These are phyloP conservation scores for Chelmon rostratus DNA, from an alignment of 2,797 vertebrate genomes.

Conservation along the genomic window DNA sequence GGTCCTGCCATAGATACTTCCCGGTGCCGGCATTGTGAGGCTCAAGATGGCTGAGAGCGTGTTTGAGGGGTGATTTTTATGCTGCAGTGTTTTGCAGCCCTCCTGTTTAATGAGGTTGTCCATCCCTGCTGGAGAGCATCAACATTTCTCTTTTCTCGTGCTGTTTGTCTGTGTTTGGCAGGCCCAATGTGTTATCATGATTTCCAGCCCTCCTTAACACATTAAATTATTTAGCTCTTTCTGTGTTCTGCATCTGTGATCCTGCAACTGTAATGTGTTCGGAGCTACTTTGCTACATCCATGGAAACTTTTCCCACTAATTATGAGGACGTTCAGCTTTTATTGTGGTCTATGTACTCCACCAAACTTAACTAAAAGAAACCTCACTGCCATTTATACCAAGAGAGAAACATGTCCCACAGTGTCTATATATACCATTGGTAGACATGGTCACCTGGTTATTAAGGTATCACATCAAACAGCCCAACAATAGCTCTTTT, in stretches of 20 bases:
- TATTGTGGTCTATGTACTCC: background rate
- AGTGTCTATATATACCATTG: background rate
- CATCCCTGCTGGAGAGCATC: slow-evolving; percentile 24
- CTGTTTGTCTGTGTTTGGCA: slow-evolving; percentile 22
- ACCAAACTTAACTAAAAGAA: slow-evolving; percentile 5
- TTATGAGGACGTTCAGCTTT: background rate
- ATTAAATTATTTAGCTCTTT: slow-evolving; percentile 51
- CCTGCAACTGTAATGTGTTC: slow-evolving; percentile 26
- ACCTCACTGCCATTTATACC: background rate
- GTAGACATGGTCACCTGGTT: background rate
- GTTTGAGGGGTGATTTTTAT: background rate
- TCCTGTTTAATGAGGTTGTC: slow-evolving; percentile 32
- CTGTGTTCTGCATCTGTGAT: slow-evolving; percentile 22
- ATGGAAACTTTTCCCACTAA: background rate
- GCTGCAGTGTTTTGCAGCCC: slow-evolving; percentile 16
- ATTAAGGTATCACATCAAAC: background rate
- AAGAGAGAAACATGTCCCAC: background rate
- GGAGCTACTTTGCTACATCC: slow-evolving; percentile 12
- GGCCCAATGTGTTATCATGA: slow-evolving; percentile 5
- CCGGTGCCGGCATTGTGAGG: background rate
- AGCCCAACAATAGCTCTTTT: background rate
- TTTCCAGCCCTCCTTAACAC: slow-evolving; percentile 26
- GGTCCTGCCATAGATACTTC: background rate
- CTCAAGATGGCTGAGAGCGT: background rate
- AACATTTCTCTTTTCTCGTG: slow-evolving; percentile 21